phyloP scores from a whole-genome alignment of 2,888 invertebrate species.

The Lithophane leautieri region DNA sequence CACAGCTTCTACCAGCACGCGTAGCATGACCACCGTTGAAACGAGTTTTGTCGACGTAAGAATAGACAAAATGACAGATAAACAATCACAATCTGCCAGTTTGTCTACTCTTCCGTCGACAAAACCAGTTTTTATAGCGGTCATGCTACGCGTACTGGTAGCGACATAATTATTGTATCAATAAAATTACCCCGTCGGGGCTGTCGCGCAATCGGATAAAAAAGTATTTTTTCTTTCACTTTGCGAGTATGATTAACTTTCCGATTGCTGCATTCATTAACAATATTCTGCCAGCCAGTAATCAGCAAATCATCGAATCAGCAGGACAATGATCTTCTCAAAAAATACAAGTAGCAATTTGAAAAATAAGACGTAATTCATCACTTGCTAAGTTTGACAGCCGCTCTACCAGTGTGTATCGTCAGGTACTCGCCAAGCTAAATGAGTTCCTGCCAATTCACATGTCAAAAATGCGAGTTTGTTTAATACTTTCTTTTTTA shows the following conservation, averaged over 20 bases:
- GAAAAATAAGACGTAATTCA: conserved; percentile 45
- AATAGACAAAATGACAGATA: too few species aligned
- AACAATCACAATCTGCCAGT: too few species aligned
- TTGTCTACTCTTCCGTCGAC: too few species aligned
- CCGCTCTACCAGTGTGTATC: conserved; percentile 23
- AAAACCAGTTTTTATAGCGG: too few species aligned
- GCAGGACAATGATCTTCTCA: background rate
- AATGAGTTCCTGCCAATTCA: conserved; percentile 60
- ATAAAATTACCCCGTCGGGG: too few species aligned
- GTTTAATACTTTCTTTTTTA: conserved; percentile 61
- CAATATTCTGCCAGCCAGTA: background rate
- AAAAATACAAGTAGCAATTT: conserved; percentile 29
- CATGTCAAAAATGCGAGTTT: conserved; percentile 46
- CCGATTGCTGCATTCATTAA: background rate
- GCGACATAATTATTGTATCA: background rate
- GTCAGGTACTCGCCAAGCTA: conserved; percentile 20
- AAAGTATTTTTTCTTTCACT: background rate
- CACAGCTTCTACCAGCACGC: background rate
- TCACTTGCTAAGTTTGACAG: conserved; percentile 45
- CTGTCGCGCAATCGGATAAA: background rate
- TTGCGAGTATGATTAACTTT: background rate
- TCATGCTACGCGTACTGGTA: too few species aligned
- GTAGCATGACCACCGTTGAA: too few species aligned
- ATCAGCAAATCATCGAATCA: background rate
- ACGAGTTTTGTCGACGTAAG: too few species aligned